Evolutionary conservation across 2,888 invertebrate genomes (phyloP).

Genomic region (Camptogramma bilineatum): DNA sequence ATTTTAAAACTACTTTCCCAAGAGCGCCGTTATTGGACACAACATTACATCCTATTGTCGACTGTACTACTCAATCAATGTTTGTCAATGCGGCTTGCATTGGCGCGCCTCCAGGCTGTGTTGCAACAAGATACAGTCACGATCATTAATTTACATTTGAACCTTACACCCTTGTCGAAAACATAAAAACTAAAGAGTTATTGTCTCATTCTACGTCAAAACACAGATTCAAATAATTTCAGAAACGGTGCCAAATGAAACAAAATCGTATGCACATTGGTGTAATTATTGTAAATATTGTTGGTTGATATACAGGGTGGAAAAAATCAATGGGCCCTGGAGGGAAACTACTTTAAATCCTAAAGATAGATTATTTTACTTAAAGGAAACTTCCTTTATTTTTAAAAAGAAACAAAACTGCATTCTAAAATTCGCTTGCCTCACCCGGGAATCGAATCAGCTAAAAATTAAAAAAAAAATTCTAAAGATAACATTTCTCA

Average conservation of each 20-base stretch:
- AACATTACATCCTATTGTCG: not conserved
- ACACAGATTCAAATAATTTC: constrained; percentile 8
- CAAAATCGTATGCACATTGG: constrained; percentile 3
- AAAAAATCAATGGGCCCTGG: no score
- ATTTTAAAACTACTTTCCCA: no score
- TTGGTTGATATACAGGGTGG: not conserved
- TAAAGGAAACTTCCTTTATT: no score
- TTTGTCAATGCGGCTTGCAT: constrained; percentile 39
- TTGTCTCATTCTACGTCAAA: no score
- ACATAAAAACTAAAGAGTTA: not conserved
- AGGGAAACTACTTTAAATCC: no score
- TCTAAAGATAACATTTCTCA: no score
- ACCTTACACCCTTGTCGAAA: constrained; percentile 19
- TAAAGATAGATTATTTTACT: no score
- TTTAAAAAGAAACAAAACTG: no score
- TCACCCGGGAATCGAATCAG: no score
- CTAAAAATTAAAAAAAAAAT: no score
- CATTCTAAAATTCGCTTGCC: no score
- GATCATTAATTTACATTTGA: constrained; percentile 23
- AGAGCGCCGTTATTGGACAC: no score
- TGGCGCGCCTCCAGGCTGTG: constrained; percentile 49
- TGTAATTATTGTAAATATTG: constrained; percentile 10
- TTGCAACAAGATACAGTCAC: constrained; percentile 27
- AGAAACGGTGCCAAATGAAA: constrained; percentile 14
- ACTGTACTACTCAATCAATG: not conserved